Evolutionary conservation across 2,888 invertebrate species (phyloP), one percentile per base, ranked within the genome.

Genomic region (Coleophora deauratella): DNA sequence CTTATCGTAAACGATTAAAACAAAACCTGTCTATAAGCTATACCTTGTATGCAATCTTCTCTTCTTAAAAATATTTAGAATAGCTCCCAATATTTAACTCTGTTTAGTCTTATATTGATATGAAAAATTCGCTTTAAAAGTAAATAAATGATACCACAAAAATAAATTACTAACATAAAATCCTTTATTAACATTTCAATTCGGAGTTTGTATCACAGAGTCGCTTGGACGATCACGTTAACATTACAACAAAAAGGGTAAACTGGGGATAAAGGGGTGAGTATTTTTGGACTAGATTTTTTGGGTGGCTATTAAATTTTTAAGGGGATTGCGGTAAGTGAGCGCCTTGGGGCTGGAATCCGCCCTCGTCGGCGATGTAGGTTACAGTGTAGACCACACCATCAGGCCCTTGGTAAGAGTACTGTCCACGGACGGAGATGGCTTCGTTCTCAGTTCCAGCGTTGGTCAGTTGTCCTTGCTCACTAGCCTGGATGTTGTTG

Each of bases 291-390:
- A 73, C 74, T 74, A 46, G 46, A 46, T 28, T 15, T 37, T 40
- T 30, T 33, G 2, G 13, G 12, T 15, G 31, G 14, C 28, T 31
- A 34, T 42, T 40, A 41, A 31, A 40, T 21, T 31, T 47, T 43
- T 48, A 47, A 37, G 46, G 43, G 14, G 45, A 11, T 2, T 46
- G 13, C 57, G 79, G 77, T 14, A 81, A 34, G 31, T 78, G 77
- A 32, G 62, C 61, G 8, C 59, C 81, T 27, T 44, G 3, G 54
- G 88, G 79, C 49, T 76, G 78, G 85, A 80, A 90, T 9, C 89
- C 90, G 45, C 68, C 59, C 62, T 87, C 79, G 68, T 87, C 72
- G 44, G 89, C 87, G 41, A 69, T 43, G 77, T 88, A 89, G 34
- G 39, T 61, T 35, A 88, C 71, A 12, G 62, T 47, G 76, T 88